Conservation (phyloP, 2,888 invertebrate genomes). For the Abscondita cerata region DNA sequence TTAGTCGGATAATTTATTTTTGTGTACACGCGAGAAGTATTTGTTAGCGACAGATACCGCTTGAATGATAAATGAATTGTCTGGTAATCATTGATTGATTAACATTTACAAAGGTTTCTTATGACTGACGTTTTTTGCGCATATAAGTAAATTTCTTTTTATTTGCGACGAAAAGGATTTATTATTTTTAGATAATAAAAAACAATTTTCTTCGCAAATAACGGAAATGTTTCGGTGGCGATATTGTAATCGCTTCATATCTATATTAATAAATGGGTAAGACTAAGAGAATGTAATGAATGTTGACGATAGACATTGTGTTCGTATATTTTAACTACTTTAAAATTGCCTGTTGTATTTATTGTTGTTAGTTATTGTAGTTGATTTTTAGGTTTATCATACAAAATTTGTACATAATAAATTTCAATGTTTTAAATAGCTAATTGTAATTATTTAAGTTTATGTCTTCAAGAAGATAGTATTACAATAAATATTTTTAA, state of each 20-base stretch:
- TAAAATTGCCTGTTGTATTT: constrained; percentile 40
- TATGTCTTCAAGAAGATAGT: constrained; percentile 18
- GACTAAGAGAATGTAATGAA: constrained; percentile 28
- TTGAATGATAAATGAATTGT: constrained; percentile 18
- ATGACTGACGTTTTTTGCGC: constrained; percentile 27
- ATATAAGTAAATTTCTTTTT: constrained; percentile 34
- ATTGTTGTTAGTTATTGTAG: constrained; percentile 40
- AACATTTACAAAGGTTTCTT: constrained; percentile 18
- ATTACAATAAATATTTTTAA: constrained; percentile 27
- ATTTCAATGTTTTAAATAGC: constrained; percentile 14
- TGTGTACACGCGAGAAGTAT: constrained; percentile 4
- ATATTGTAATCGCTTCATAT: constrained; percentile 39
- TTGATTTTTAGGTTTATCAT: constrained; percentile 17
- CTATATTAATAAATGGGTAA: constrained; percentile 35
- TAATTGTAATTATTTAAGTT: constrained; percentile 20
- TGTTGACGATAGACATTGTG: constrained; percentile 38
- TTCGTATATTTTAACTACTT: constrained; percentile 38
- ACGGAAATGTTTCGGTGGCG: constrained; percentile 38
- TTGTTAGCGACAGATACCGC: constrained; percentile 23
- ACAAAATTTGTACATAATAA: constrained; percentile 21
- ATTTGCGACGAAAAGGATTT: constrained; percentile 33
- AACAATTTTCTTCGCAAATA: constrained; percentile 37
- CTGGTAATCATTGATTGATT: constrained; percentile 13
- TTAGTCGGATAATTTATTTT: constrained; percentile 13
- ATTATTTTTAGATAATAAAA: constrained; percentile 18